These are phyloP conservation scores for Phodopus roborovskii DNA, from an alignment of 2,113 vertebrate species.

Conservation along the genomic window DNA sequence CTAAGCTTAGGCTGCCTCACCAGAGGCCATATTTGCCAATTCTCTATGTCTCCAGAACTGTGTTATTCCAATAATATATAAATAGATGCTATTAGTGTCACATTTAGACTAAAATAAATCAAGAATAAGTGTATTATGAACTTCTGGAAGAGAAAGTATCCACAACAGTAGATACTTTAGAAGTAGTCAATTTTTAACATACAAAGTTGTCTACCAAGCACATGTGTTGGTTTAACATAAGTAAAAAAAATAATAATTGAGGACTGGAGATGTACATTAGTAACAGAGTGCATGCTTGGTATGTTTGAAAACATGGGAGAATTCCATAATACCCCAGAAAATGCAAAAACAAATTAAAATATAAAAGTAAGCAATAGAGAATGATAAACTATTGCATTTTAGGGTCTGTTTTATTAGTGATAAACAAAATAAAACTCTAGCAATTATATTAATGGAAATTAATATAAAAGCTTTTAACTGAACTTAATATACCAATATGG, in stretches of 20 bases:
- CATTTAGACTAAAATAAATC: not conserved
- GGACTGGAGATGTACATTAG: not conserved
- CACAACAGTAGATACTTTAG: not conserved
- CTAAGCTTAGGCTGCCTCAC: not conserved
- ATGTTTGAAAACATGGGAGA: not conserved
- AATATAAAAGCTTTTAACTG: not conserved
- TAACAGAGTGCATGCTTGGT: not conserved
- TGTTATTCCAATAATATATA: not conserved
- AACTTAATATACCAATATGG: not conserved
- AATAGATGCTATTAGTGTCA: not conserved
- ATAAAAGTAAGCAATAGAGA: not conserved
- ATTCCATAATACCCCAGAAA: too few species aligned
- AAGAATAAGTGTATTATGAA: not conserved
- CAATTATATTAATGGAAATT: not conserved
- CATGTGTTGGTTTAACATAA: not conserved
- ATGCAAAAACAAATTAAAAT: not conserved
- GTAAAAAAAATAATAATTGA: not conserved
- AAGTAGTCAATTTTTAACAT: not conserved
- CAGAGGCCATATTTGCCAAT: not conserved
- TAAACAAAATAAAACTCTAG: not conserved
- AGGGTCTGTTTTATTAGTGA: not conserved
- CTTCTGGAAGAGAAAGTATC: not conserved
- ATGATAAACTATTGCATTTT: not conserved
- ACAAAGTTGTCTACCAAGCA: not conserved
- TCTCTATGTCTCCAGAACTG: not conserved